Base-by-base conservation (phyloP, 30 jellyfish, hydroid and myxozoan genomes). In the Clytia hemisphaerica region DNA sequence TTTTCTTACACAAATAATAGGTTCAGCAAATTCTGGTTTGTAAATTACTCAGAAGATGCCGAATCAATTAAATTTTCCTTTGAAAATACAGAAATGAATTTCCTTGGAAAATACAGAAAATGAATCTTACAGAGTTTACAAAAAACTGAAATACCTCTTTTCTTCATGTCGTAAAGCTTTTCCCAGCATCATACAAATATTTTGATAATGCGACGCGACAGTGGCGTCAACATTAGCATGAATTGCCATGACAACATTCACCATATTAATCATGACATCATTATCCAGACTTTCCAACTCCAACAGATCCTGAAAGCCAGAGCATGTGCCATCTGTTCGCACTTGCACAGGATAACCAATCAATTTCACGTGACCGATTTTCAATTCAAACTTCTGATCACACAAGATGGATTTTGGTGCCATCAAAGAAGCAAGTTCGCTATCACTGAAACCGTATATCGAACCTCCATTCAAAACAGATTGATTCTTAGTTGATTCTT, bases 111-210 rank as follows among this genome's bases (percentile, higher is more conserved):
- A n/a, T n/a, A n/a, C n/a, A n/a, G n/a, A n/a, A n/a, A n/a, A n/a
- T n/a, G n/a, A n/a, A n/a, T n/a, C n/a, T n/a, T n/a, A n/a, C n/a
- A n/a, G n/a, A n/a, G n/a, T n/a, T n/a, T n/a, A n/a, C n/a, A n/a
- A n/a, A n/a, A n/a, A n/a, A n/a, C n/a, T n/a, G n/a, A n/a, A n/a
- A n/a, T 49, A 88, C 97, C 97, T 88, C 44, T 75, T 73, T 31
- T 88, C 97, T 34, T 88, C 97, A 63, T 88, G 94, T 28, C 93
- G 37, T n/a, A 88, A 47, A 16, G 97, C 94, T 64, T 73, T 79
- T 10, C 93, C 93, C 1, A 88, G 55, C 73, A 80, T 68, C 44
- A 75, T 88, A 30, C 83, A 79, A 7, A 88, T 59, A 58, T 46
- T 71, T 37, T 79, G 89, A 46, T 88, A 79, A 28, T 75, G 75